phyloP scores from a whole-genome alignment of 2,797 vertebrate species.

The Antrozous pallidus region DNA sequence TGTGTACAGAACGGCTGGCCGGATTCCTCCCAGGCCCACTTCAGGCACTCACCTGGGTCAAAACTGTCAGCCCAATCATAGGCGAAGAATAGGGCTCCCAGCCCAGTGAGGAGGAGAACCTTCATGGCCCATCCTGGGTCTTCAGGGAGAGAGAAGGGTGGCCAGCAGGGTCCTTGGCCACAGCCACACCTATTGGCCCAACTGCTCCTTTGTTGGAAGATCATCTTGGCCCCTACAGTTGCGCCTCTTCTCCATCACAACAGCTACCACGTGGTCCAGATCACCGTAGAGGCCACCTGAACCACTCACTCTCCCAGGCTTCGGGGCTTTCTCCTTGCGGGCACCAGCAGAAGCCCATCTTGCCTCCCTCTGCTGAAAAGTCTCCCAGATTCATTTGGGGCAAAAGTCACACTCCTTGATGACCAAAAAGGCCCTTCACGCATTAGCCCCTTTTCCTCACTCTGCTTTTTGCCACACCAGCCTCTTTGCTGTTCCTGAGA shows the following conservation, averaged over 20 bases:
- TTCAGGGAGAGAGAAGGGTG: background rate
- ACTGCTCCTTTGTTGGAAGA: background rate
- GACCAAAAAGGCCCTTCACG: background rate
- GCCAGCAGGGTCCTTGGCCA: background rate
- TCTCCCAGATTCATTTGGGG: background rate
- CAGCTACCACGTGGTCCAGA: background rate
- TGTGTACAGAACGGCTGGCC: background rate
- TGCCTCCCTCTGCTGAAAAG: background rate
- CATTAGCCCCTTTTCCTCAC: background rate
- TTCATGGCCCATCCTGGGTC: background rate
- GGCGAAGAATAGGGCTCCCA: slow-evolving; percentile 62
- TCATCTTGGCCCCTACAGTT: background rate
- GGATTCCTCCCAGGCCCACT: background rate
- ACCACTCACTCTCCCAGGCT: background rate
- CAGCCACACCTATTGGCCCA: background rate
- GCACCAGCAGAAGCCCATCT: background rate
- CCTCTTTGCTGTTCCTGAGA: background rate
- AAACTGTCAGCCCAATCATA: slow-evolving; percentile 80
- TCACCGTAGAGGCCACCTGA: too few species aligned
- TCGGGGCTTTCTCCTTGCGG: background rate
- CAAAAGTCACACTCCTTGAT: background rate
- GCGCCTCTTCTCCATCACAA: background rate
- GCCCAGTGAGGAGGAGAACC: slow-evolving; percentile 56
- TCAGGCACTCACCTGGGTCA: slow-evolving; percentile 70
- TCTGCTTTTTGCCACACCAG: background rate